A percentile compares a stretch with the other conserved stretches of the same genome.
phyloP scores from a whole-genome alignment of 2,888 invertebrate species.

The Campaea margaritaria region DNA sequence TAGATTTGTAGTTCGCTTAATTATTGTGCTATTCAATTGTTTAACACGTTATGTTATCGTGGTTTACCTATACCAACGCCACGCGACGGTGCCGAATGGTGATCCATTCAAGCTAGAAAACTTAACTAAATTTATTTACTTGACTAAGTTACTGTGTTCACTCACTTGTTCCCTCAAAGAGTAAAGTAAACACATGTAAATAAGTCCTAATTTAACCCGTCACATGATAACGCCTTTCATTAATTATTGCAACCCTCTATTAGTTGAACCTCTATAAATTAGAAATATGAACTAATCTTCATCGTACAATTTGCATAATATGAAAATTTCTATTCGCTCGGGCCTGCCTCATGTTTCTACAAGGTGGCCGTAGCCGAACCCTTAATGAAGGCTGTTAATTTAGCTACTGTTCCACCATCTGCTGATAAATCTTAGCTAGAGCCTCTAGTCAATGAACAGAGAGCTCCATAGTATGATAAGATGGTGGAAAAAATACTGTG shows the following conservation, averaged over 20 bases:
- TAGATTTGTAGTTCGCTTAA: too few relatives aligned
- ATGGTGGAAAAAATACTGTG: too few relatives aligned
- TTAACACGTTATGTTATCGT: too few relatives aligned
- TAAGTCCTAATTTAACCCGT: slow-evolving; percentile 13
- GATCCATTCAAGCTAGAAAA: too few relatives aligned
- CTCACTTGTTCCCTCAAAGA: too few relatives aligned
- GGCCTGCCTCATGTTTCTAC: slow-evolving; percentile 45
- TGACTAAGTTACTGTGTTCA: too few relatives aligned
- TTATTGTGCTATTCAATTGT: too few relatives aligned
- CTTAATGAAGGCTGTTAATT: slow-evolving; percentile 25
- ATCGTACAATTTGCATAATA: slow-evolving; percentile 57
- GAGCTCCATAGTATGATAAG: too few relatives aligned
- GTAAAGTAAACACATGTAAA: slow-evolving; percentile 6
- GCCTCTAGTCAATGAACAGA: too few relatives aligned
- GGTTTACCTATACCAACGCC: too few relatives aligned
- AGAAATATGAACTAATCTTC: slow-evolving; percentile 48
- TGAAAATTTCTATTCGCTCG: slow-evolving; percentile 52
- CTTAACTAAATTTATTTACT: too few relatives aligned
- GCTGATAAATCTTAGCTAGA: slow-evolving; percentile 6
- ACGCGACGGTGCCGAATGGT: too few relatives aligned
- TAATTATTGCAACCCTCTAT: slow-evolving; percentile 40
- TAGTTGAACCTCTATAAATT: slow-evolving; percentile 51
- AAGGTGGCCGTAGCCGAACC: slow-evolving; percentile 30
- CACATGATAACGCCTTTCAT: slow-evolving; percentile 17
- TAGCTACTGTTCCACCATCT: slow-evolving; percentile 3